Conservation (phyloP, 2,888 invertebrate genomes). For the Hydrotaea cyrtoneurina region DNA sequence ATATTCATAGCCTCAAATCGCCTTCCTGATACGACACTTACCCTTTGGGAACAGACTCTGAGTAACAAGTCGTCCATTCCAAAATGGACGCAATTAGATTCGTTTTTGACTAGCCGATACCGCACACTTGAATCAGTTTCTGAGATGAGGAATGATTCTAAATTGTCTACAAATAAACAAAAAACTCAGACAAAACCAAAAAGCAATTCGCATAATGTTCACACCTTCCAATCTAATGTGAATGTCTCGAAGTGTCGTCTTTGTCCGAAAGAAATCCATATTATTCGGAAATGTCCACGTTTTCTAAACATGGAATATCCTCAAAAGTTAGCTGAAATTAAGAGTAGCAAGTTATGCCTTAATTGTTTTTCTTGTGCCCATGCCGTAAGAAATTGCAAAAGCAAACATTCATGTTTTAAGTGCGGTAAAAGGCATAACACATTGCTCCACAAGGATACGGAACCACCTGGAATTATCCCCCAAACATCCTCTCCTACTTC, state of each 20-base stretch:
- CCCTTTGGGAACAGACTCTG: slow-evolving; percentile 40
- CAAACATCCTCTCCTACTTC: not conserved
- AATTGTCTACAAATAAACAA: too few relatives aligned
- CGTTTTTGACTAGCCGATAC: slow-evolving; percentile 30
- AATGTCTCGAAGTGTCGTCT: not conserved
- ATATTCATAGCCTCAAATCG: slow-evolving; percentile 20
- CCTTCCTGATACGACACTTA: slow-evolving; percentile 20
- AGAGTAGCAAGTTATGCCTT: slow-evolving; percentile 15
- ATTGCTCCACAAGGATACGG: slow-evolving; percentile 23
- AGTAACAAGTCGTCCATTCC: slow-evolving; percentile 9
- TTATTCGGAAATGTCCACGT: slow-evolving; percentile 24
- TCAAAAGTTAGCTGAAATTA: slow-evolving; percentile 21
- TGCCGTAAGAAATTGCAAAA: slow-evolving; percentile 26
- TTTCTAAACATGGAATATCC: slow-evolving; percentile 19
- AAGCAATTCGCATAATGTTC: not conserved
- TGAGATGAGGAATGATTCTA: slow-evolving; percentile 10
- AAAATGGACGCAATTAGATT: slow-evolving; percentile 27
- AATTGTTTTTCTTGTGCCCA: slow-evolving; percentile 44
- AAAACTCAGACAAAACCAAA: too few relatives aligned
- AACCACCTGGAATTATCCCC: not conserved
- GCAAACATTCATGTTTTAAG: slow-evolving; percentile 21
- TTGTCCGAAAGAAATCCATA: slow-evolving; percentile 19
- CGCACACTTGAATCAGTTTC: slow-evolving; percentile 37
- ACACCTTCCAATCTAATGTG: slow-evolving; percentile 35
- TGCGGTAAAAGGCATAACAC: slow-evolving; percentile 47